phyloP scores from a whole-genome alignment of 2,113 vertebrate species.

The Gavia stellata region DNA sequence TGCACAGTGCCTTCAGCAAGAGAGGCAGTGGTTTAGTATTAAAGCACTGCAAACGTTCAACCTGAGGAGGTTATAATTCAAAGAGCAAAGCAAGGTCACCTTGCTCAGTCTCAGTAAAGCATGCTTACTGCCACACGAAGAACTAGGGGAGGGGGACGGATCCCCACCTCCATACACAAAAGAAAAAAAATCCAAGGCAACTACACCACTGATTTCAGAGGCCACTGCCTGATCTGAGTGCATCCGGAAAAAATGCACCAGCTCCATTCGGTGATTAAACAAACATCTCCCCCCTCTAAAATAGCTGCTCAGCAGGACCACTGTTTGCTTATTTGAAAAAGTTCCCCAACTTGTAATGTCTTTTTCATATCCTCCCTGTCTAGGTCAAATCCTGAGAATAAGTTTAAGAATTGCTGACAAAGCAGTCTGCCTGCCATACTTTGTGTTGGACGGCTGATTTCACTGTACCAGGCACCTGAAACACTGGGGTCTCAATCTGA shows the following conservation, averaged over 20 bases:
- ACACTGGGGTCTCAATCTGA: neutral
- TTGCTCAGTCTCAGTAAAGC: neutral
- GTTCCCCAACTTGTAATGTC: constrained; percentile 14
- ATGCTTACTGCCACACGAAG: neutral
- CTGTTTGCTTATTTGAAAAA: constrained; percentile 18
- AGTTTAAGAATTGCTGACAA: neutral
- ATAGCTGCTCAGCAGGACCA: neutral
- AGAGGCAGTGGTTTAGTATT: neutral
- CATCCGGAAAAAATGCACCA: neutral
- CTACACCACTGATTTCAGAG: neutral
- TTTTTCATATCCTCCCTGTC: constrained; percentile 16
- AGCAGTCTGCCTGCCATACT: neutral
- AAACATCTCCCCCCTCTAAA: constrained; percentile 12
- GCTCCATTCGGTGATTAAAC: neutral
- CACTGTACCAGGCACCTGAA: neutral
- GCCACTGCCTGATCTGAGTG: neutral
- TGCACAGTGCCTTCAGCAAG: neutral
- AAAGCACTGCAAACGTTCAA: neutral
- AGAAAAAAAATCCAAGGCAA: neutral
- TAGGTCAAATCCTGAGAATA: neutral
- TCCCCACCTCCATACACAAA: neutral
- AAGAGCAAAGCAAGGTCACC: constrained; percentile 17
- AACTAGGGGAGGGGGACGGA: neutral
- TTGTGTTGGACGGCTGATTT: neutral
- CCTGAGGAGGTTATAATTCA: neutral